Conservation (phyloP, 2,888 invertebrate genomes). For the Plagodis dolabraria region DNA sequence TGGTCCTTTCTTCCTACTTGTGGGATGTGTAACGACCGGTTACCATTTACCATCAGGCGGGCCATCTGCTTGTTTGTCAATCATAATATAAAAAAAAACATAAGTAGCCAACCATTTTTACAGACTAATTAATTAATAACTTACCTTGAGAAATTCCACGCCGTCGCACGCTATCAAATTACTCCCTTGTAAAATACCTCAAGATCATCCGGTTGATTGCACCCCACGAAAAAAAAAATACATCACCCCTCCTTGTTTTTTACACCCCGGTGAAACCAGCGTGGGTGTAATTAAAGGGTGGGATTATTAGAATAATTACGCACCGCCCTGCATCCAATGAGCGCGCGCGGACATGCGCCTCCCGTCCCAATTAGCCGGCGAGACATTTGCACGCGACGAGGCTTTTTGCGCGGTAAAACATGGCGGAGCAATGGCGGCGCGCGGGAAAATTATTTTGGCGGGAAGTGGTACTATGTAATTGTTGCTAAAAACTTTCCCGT, state of each 20-base stretch:
- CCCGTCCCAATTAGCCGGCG: conserved; percentile 73
- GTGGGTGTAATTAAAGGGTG: conserved; percentile 74
- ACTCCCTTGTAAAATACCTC: conserved; percentile 25
- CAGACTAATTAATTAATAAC: background rate
- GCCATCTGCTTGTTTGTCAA: too few species aligned
- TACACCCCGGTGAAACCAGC: conserved; percentile 13
- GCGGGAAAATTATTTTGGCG: conserved; percentile 37
- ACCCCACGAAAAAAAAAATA: conserved; percentile 15
- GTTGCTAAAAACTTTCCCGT: too few species aligned
- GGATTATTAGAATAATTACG: conserved; percentile 81
- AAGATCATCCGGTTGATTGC: conserved; percentile 21
- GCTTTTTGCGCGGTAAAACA: conserved; percentile 64
- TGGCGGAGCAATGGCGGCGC: conserved; percentile 55
- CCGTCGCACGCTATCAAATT: conserved; percentile 13
- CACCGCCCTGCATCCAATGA: conserved; percentile 73
- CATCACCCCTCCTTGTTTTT: conserved; percentile 1
- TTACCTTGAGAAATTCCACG: background rate
- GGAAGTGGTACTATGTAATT: too few species aligned
- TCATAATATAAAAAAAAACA: too few species aligned
- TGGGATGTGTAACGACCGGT: too few species aligned
- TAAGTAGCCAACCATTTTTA: too few species aligned
- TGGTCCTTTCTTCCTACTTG: too few species aligned
- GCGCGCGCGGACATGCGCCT: conserved; percentile 55
- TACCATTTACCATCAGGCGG: too few species aligned
- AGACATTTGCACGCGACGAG: conserved; percentile 56